Evolutionary conservation across 64 coral and sea anemone species (phyloP), one percentile per base, ranked within the genome.

Genomic region (Acropora yongei): DNA sequence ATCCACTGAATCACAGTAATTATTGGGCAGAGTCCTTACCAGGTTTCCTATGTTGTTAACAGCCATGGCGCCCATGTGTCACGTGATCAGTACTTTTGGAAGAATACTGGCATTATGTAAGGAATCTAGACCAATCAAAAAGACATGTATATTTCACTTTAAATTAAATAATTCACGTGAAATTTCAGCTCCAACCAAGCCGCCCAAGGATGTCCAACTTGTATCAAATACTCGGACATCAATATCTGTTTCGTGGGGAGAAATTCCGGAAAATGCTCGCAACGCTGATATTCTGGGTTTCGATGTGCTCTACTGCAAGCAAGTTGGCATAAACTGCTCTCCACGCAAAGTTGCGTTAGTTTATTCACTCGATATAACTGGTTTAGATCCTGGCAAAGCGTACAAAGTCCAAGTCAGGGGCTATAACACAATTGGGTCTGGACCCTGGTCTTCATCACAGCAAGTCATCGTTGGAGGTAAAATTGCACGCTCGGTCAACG

Each of bases 361-460:
- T 3, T 74, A 43, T 78, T 51, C 58, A 9, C 30, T 78, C n/a
- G 20, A 77, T 6, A 41, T 92, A 1, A 68, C 45, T 8, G 81
- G 57, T 47, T 57, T 92, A 2, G 8, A 18, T 0, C 43, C 57
- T 7, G 82, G 90, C 69, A 84, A 78, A 14, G 57, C 5, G 0
- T 92, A 87, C 57, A 39, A n/a, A 41, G 57, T 92, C 57, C 57
- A 42, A 44, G 82, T 92, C 1, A 83, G 82, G 8, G 90, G 90
- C 5, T 92, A 87, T 77, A 92, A 82, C 4, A 87, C 17, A 47
- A 77, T 68, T 3, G 90, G 90, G 14, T 2, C 2, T 5, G 90
- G 90, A 55, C 44, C 1, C 0, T 87, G 71, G 45, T 92, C 90
- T 8, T 0, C 0, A 41, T 6, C 60, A 17, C 13, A 7, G n/a